phyloP scores from a whole-genome alignment of 2,113 vertebrate species.

The Spea multiplicata region DNA sequence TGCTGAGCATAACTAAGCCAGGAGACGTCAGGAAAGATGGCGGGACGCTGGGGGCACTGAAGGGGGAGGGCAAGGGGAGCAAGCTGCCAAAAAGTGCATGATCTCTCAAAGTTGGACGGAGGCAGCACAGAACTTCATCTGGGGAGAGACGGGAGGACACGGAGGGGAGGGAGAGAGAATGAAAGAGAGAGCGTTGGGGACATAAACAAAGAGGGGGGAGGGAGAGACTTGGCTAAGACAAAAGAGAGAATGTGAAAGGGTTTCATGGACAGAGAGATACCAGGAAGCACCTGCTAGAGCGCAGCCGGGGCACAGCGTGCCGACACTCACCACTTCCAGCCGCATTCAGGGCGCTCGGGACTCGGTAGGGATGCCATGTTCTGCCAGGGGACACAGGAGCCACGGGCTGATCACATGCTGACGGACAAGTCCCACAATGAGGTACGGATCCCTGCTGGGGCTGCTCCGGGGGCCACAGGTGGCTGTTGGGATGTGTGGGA shows the following conservation, averaged over 20 bases:
- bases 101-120: neutral
- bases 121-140: neutral
- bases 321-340: too few species aligned
- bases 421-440: conserved; percentile 20
- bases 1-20: conserved; percentile 13
- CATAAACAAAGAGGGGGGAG: conserved; percentile 12
- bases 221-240: neutral
- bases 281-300: conserved; percentile 2
- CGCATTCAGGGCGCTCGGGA: neutral
- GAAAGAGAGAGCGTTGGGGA: conserved; percentile 7
- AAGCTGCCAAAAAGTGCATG: neutral
- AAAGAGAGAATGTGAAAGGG: conserved; percentile 34
- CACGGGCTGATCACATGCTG: neutral
- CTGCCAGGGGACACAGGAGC: neutral
- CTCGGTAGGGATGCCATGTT: neutral
- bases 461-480: neutral
- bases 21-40: neutral
- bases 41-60: neutral
- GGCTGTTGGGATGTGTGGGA: neutral
- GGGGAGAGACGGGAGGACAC: neutral
- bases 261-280: conserved; percentile 24
- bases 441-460: conserved; percentile 8
- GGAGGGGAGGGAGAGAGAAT: conserved; percentile 6
- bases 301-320: too few species aligned
- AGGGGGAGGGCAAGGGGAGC: neutral